Conservation (phyloP, 2,113 vertebrate species). For the Rhinichthys klamathensis region DNA sequence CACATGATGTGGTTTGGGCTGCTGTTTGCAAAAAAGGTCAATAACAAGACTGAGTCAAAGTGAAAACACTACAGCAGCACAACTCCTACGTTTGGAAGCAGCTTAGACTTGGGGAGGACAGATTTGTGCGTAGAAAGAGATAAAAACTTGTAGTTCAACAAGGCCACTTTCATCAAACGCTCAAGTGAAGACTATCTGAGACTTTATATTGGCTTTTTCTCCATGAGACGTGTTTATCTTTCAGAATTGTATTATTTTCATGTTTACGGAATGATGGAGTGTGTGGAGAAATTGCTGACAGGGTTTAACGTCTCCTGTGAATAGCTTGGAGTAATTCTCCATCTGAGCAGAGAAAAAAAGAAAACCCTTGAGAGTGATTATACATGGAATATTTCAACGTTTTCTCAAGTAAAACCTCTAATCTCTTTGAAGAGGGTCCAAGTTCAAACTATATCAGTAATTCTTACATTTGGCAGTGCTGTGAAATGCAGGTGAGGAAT, state of each 20-base stretch:
- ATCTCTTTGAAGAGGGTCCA: slow-evolving; percentile 17
- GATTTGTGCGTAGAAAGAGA: background rate
- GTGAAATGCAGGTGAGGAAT: slow-evolving; percentile 10
- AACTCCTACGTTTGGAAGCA: slow-evolving; percentile 13
- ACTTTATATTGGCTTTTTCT: slow-evolving; percentile 22
- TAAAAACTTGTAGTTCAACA: background rate
- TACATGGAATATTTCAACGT: background rate
- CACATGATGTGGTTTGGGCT: background rate
- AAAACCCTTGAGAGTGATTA: background rate
- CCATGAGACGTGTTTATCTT: slow-evolving; percentile 17
- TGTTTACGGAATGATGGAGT: background rate
- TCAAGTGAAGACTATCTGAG: background rate
- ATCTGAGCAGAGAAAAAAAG: background rate
- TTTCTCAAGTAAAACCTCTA: background rate
- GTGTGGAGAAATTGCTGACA: background rate
- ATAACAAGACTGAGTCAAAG: slow-evolving; percentile 28
- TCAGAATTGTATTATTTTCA: slow-evolving; percentile 9
- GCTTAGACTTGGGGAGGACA: slow-evolving; percentile 5
- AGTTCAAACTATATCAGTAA: background rate
- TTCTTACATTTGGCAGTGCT: slow-evolving; percentile 10
- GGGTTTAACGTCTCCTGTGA: background rate
- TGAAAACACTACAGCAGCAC: slow-evolving; percentile 10
- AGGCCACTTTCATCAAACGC: slow-evolving; percentile 10
- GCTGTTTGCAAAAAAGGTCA: slow-evolving; percentile 3
- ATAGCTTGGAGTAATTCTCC: slow-evolving; percentile 20